Base-by-base conservation (phyloP, 1,140 invertebrate genomes). In the Arion vulgaris region DNA sequence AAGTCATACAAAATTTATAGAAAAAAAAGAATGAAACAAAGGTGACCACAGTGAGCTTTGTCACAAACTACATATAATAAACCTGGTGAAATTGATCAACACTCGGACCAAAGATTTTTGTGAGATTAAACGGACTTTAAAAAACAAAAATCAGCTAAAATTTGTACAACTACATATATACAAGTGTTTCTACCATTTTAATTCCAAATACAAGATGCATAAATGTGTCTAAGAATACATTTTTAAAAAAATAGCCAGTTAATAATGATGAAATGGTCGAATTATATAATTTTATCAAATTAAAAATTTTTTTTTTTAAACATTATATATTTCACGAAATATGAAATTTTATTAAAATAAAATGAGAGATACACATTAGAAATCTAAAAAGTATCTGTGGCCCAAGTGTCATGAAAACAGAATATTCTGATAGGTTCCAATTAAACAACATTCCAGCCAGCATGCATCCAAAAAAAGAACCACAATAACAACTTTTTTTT, bases 381-480 rank as follows among this genome's bases (percentile, higher is more conserved):
- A 57, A 4, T 57, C 23, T 26, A 23, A 26, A 57, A 17, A n/a
- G 23, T 57, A 57, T 57, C 51, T 23, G 23, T 57, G 26, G 51
- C 23, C 51, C 23, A 57, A 57, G 51, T 11, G 51, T 57, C 17
- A 57, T 57, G 7, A 57, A 2, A 26, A 57, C 5, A 57, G 9
- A 57, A 17, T 15, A 4, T 57, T 57, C 19, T 57, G 51, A 23
- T 9, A 4, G 15, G 4, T 11, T 7, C 9, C 2, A 57, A 57
- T 15, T 57, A 57, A 57, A 57, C 4, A 36, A 23, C n/a, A n/a
- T n/a, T 71, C 15, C 68, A 71, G 32, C n/a, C 5, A 71, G 68
- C 68, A 71, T 71, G 68, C 68, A 71, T 71, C 38, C 11, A 71
- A 71, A 36, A 15, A n/a, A n/a, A n/a, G n/a, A n/a, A n/a, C n/a